Base-by-base conservation (phyloP, 2,888 invertebrate genomes). In the Troilus luridus region DNA sequence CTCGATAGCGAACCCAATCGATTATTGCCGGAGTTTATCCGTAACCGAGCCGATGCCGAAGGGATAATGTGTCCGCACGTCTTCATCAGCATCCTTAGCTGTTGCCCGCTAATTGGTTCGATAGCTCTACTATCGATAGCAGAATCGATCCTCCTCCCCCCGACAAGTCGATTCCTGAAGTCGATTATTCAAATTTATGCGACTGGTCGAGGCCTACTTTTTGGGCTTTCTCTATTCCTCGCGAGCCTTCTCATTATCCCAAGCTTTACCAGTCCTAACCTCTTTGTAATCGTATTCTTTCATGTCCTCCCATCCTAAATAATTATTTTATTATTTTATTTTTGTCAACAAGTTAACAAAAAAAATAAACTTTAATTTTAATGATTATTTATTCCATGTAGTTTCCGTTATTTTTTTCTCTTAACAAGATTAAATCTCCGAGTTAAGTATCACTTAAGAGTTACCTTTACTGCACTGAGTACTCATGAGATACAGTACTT, bases 171-270 rank as follows among this genome's bases (percentile, higher is more conserved):
- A 8, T 54, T 54, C 85, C 21, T 17, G 21, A 3, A 77, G 27
- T 56, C 56, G 56, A 56, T 85, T 85, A 85, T 85, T 85, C 85
- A 85, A 85, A 85, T 85, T 85, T 85, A 85, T 85, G 85, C 85
- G 56, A 85, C 85, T 85, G 85, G 85, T 85, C 85, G 85, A 85
- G 85, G n/a, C 85, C 85, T 58, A 85, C 85, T 85, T 85, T 85
- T 85, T 85, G 85, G 54, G 85, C 85, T 85, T 85, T 85, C 85
- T 85, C 85, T 85, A 85, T 77, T 41, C 72, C 41, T 41, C 27
- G 41, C 27, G 27, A 27, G 72, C 72, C 72, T 27, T n/a, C 85
- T 58, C 56, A 85, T 85, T 85, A 85, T 58, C 54, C 54, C 21
- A 85, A n/a, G 85, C 85, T 85, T 58, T 85, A 56, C 85, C 85